A percentile compares a stretch with the other conserved stretches of the same genome.
Conservation (phyloP, 2,888 invertebrate species). For the Leucozona laternaria region DNA sequence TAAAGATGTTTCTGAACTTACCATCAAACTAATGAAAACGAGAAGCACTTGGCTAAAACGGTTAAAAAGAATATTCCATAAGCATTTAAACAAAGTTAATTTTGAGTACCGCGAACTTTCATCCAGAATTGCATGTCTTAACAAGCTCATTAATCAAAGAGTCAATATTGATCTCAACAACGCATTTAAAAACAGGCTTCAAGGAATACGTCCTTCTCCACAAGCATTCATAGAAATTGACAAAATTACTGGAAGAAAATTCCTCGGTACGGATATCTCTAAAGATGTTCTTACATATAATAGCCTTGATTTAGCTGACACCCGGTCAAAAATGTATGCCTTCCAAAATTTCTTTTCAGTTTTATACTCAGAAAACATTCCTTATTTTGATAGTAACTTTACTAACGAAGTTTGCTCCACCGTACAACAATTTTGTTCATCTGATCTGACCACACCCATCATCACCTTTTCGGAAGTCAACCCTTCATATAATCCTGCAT, state of each 20-base stretch:
- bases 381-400: too few relatives aligned
- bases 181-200: slow-evolving; percentile 2
- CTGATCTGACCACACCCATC: too few relatives aligned
- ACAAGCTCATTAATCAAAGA: slow-evolving; percentile 14
- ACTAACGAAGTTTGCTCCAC: too few relatives aligned
- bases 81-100: slow-evolving; percentile 1
- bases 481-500: too few relatives aligned
- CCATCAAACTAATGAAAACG: slow-evolving; percentile 5
- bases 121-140: slow-evolving; percentile 18
- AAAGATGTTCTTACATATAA: slow-evolving; percentile 10
- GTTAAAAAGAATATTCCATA: slow-evolving; percentile 18
- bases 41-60: slow-evolving; percentile 13
- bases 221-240: slow-evolving; percentile 20
- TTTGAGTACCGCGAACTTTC: slow-evolving; percentile 18
- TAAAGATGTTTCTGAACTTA: slow-evolving; percentile 1
- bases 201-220: not conserved
- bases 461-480: too few relatives aligned
- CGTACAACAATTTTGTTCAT: too few relatives aligned
- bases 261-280: too few relatives aligned
- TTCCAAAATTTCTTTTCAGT: not conserved
- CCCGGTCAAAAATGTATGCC: slow-evolving; percentile 20
- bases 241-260: too few relatives aligned
- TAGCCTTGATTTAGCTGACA: slow-evolving; percentile 4
- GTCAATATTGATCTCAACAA: slow-evolving; percentile 18
- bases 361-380: too few relatives aligned